These are phyloP conservation scores for Prochilodus magdalenae DNA, from an alignment of 2,113 vertebrate species.

Conservation along the genomic window DNA sequence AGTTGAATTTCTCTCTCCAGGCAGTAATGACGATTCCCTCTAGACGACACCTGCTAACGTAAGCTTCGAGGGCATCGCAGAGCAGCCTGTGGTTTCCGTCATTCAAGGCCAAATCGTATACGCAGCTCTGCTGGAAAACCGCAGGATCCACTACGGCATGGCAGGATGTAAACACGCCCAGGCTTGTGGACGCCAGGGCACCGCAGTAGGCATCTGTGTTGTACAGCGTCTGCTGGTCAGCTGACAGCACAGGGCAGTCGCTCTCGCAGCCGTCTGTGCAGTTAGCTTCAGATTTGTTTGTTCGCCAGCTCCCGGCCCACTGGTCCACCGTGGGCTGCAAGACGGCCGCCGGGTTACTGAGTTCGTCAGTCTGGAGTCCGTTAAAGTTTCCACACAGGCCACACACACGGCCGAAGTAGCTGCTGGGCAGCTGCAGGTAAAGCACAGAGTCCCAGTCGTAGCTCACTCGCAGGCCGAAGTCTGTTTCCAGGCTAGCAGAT, in stretches of 20 bases:
- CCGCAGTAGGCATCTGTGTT: conserved; percentile 71
- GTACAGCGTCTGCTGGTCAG: conserved; percentile 57
- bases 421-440: conserved; percentile 68
- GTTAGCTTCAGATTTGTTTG: conserved; percentile 57
- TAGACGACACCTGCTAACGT: conserved; percentile 70
- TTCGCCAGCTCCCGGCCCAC: conserved; percentile 78
- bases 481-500: conserved; percentile 59
- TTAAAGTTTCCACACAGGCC: conserved; percentile 88
- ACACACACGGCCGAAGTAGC: conserved; percentile 72
- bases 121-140: conserved; percentile 69
- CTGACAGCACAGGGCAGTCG: conserved; percentile 66
- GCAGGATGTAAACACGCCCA: conserved; percentile 71
- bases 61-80: conserved; percentile 74
- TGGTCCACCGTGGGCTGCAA: conserved; percentile 54
- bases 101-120: conserved; percentile 74
- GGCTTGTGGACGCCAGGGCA: conserved; percentile 56
- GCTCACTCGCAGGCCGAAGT: conserved; percentile 77
- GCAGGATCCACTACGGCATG: conserved; percentile 68
- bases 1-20: conserved; percentile 76
- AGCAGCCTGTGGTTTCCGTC: conserved; percentile 70
- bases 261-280: conserved; percentile 69
- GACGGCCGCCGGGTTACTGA: conserved; percentile 57
- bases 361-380: conserved; percentile 62
- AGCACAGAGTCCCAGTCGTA: conserved; percentile 73
- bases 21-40: conserved; percentile 66